Evolutionary conservation across 2,888 invertebrate species (phyloP).

Genomic region (Boloria euphrosyne): DNA sequence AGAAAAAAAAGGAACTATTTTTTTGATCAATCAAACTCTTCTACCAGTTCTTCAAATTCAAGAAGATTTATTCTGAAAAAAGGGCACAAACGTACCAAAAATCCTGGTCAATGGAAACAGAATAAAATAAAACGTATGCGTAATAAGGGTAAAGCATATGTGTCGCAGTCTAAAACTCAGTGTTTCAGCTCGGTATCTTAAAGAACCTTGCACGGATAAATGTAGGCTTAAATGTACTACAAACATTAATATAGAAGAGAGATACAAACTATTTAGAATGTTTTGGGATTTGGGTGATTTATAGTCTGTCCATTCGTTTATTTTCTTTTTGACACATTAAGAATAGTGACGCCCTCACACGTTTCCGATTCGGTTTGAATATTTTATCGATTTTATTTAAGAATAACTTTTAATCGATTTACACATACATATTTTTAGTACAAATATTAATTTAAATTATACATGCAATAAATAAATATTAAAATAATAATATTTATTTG

Average conservation of each 20-base stretch:
- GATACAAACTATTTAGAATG: not conserved
- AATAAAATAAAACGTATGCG: slow-evolving; percentile 13
- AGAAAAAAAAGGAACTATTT: slow-evolving; percentile 10
- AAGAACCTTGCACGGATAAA: slow-evolving; percentile 15
- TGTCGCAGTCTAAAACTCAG: not conserved
- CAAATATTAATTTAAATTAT: no score
- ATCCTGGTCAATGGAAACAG: slow-evolving; percentile 5
- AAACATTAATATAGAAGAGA: not conserved
- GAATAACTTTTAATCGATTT: no score
- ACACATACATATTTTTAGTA: no score
- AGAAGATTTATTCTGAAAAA: not conserved
- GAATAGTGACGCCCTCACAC: no score
- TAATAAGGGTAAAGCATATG: slow-evolving; percentile 12
- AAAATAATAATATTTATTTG: no score
- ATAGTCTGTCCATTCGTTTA: no score
- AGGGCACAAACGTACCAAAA: slow-evolving; percentile 9
- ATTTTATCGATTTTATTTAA: no score
- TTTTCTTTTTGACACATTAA: no score
- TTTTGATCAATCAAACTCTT: slow-evolving; percentile 4
- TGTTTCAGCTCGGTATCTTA: slow-evolving; percentile 12
- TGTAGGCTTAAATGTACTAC: slow-evolving; percentile 9
- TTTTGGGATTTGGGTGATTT: slow-evolving; percentile 1
- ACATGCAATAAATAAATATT: no score
- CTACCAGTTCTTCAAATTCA: slow-evolving; percentile 9
- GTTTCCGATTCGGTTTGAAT: no score